Base-by-base conservation (phyloP, 2,797 vertebrate species). In the Pelodytes ibericus region DNA sequence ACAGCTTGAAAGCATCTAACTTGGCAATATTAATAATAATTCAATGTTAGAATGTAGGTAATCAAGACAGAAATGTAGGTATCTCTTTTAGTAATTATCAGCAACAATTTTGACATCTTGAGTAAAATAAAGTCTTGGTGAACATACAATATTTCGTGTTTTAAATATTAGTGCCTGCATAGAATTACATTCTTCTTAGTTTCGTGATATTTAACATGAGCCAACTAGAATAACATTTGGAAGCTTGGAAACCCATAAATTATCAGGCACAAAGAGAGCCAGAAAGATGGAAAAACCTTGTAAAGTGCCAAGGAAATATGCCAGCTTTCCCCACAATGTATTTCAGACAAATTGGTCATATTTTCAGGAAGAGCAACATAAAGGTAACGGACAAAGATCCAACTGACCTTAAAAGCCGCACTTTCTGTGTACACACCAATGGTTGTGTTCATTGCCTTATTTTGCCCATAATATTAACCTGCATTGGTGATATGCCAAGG, bases 241-340 rank as follows among this genome's bases (percentile, higher is more conserved):
- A 91, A 88, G 88, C 87, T 92, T 91, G 89, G 89, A 91, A 93
- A 93, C 89, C 89, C 90, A 92, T 93, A 92, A 93, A 92, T 93
- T 92, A 92, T 89, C 80, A 85, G 90, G 90, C 87, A 86, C 89
- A 84, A 75, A 84, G 87, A 90, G 87, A 86, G 87, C 89, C 88
- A 90, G 88, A 90, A 91, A 89, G 87, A 89, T 88, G 87, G 87
- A 93, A n/a, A n/a, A 92, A 91, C 88, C 84, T 83, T 44, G 0
- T n/a, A 72, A 81, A 72, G 79, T 86, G 92, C 92, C 90, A 93
- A 56, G 30, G 29, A 72, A 53, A 61, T 22, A 88, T 84, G 84
- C 85, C 89, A 90, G 87, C 87, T 87, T 89, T 89, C 89, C 86
- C 86, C 87, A 85, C 88, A 87, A 88, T 85, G 86, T 89, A 84